Conservation (phyloP, 2,113 vertebrate species). For the Furnarius figulus region DNA sequence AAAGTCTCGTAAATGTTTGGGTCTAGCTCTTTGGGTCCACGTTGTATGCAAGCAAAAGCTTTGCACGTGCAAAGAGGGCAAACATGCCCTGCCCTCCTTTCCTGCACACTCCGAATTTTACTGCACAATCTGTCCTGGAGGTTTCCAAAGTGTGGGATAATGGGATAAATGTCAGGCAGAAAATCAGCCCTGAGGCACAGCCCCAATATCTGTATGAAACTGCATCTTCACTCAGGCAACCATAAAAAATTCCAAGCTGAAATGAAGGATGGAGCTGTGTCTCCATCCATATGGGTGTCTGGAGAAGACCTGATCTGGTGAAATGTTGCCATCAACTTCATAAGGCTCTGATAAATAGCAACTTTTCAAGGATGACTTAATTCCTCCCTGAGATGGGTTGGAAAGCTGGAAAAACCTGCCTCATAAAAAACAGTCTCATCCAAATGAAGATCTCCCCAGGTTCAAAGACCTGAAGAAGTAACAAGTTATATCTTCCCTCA, state of each 20-base stretch:
- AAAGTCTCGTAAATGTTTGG: background rate
- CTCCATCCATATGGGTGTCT: background rate
- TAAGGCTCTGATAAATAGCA: background rate
- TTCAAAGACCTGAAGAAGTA: conserved; percentile 11
- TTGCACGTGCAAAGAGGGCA: background rate
- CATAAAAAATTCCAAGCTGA: background rate
- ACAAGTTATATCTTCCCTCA: background rate
- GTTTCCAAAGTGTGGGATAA: background rate
- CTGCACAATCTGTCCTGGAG: background rate
- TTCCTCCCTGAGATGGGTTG: background rate
- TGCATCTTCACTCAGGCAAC: background rate
- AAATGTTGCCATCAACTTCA: background rate
- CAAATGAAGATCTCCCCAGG: background rate
- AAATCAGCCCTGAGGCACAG: background rate
- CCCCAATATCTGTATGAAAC: background rate
- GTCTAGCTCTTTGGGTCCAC: background rate
- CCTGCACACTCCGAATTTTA: background rate
- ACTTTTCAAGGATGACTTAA: conserved; percentile 26
- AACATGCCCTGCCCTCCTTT: background rate
- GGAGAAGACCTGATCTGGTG: background rate
- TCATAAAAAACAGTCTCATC: background rate
- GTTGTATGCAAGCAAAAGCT: background rate
- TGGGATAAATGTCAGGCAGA: background rate
- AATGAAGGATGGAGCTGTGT: background rate
- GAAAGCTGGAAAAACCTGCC: conserved; percentile 39